Evolutionary conservation across 2,888 invertebrate species (phyloP), one percentile per base, ranked within the genome.

Genomic region (Drosophila algonquin): DNA sequence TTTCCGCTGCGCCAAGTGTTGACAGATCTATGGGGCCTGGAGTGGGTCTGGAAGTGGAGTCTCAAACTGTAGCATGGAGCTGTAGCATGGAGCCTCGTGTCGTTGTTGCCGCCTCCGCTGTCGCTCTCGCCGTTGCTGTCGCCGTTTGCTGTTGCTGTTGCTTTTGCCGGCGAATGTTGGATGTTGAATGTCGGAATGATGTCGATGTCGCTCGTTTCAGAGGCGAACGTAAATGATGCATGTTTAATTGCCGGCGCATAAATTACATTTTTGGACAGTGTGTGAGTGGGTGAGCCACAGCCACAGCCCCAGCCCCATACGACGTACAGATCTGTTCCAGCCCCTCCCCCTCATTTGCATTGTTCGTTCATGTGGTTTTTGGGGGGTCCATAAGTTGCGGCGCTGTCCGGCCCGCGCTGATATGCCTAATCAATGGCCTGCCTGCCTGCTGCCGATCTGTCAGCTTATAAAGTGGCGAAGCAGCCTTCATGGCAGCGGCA

Each of bases 231-330:
- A 89, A 86, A 86, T 89, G 89, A 89, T 89, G 89, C 86, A 86
- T 86, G 89, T 86, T 86, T 86, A 86, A 86, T 86, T 86, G 86
- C 87, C 84, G 69, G 75, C 79, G 89, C 86, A 86, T 86, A 88
- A 86, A 86, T 89, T 88, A 86, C 82, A 86, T 89, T 83, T 83
- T 68, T 64, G 82, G 55, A 59, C 45, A 40, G 48, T 35, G 52
- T 18, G 57, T 27, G 63, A 47, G 47, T 45, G 74, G 48, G 75
- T 63, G 64, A 35, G 53, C 9, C 71, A 10, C 44, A 56, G 51
- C 55, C 24, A 12, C 47, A 60, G 45, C 48, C 45, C 53, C 72
- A 59, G 12, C 12, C 1, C 35, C 35, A 3, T 32, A 32, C 50
- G 46, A 30, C 3, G 47, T 47, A 46, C 32, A 47, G 47, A 35